Evolutionary conservation across 2,888 invertebrate species (phyloP).

Genomic region (Acheta domesticus): DNA sequence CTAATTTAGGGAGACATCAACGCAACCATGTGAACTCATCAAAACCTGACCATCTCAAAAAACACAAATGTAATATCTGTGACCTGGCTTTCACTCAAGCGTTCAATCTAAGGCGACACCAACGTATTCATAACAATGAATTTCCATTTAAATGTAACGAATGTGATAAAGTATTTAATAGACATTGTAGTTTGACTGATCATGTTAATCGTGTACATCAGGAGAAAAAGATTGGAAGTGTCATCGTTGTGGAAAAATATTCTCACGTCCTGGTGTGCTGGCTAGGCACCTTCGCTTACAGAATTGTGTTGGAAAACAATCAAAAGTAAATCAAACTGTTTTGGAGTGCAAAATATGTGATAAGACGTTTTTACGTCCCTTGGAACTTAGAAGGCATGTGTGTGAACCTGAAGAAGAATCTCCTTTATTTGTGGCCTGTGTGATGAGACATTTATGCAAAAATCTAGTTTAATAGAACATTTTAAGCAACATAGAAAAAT

Average conservation of each 20-base stretch:
- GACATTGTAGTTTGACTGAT: not conserved
- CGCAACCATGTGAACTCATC: not conserved
- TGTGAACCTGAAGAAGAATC: not conserved
- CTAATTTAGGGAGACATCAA: not conserved
- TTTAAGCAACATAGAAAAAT: too few relatives aligned
- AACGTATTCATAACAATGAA: not conserved
- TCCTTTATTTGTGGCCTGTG: not conserved
- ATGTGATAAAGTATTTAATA: not conserved
- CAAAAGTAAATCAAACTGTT: not conserved
- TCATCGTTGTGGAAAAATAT: not conserved
- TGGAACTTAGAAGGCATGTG: not conserved
- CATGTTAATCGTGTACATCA: not conserved
- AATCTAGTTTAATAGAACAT: too few relatives aligned
- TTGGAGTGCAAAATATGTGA: constrained; percentile 5
- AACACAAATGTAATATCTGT: not conserved
- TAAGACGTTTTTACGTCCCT: not conserved
- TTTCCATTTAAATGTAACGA: not conserved
- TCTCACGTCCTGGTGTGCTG: not conserved
- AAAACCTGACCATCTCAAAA: not conserved
- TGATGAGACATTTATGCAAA: not conserved
- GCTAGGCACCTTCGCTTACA: not conserved
- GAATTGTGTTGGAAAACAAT: not conserved
- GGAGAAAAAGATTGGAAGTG: not conserved
- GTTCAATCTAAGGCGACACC: not conserved
- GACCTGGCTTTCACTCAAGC: not conserved